A percentile compares a stretch with the other conserved stretches of the same genome.
phyloP scores from a whole-genome alignment of 2,113 vertebrate genomes.

The Proteles cristata region DNA sequence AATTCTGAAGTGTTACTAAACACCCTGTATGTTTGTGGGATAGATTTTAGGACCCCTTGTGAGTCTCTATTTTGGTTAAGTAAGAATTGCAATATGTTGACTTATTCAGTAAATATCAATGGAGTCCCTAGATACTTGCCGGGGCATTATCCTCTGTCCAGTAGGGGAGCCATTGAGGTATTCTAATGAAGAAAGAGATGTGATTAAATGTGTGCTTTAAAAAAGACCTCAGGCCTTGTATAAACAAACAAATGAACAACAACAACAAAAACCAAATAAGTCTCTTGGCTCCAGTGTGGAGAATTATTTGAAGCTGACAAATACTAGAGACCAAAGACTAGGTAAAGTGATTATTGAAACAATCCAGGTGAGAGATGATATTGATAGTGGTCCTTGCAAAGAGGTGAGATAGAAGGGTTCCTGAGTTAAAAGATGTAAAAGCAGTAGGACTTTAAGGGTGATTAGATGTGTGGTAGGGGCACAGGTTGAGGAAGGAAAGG shows the following conservation, averaged over 20 bases:
- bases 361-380: not conserved
- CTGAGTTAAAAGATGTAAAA: not conserved
- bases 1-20: not conserved
- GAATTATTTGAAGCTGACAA: not conserved
- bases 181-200: not conserved
- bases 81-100: not conserved
- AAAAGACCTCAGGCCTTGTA: not conserved
- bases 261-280: too few relatives aligned
- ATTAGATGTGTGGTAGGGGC: too few relatives aligned
- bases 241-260: too few relatives aligned
- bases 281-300: not conserved
- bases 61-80: not conserved
- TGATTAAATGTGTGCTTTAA: not conserved
- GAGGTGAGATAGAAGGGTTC: not conserved
- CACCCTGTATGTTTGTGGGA: not conserved
- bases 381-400: not conserved
- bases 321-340: not conserved
- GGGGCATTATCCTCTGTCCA: not conserved
- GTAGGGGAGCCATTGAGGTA: not conserved
- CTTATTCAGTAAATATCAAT: not conserved
- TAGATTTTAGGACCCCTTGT: not conserved
- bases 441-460: not conserved
- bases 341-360: not conserved
- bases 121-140: not conserved
- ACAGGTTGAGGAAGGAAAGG: not conserved